Conservation (phyloP, 2,113 vertebrate species). For the Zosterops pallidus region DNA sequence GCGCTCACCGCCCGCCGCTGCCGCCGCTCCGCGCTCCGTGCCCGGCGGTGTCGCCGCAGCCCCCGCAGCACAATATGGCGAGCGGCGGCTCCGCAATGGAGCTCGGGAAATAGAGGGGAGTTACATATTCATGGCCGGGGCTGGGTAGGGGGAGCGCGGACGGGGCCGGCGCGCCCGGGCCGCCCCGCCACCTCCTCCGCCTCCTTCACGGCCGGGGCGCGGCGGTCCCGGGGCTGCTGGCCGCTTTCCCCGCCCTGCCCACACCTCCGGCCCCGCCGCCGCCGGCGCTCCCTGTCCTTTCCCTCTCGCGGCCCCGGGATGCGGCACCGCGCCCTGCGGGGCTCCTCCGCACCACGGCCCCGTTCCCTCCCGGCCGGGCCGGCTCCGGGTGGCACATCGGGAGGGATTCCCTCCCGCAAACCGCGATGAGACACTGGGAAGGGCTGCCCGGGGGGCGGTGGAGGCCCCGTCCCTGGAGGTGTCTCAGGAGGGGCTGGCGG, state of each 20-base stretch:
- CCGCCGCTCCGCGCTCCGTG: not conserved
- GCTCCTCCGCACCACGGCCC: not conserved
- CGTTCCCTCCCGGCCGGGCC: not conserved
- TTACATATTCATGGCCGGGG: conserved; percentile 42
- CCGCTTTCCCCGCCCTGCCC: not conserved
- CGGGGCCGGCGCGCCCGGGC: not conserved
- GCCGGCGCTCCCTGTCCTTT: not conserved
- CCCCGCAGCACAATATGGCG: conserved; percentile 82
- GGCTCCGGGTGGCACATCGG: not conserved
- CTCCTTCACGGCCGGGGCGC: not conserved
- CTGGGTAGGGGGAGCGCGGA: conserved; percentile 4
- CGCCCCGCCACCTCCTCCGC: not conserved
- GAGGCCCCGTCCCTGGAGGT: not conserved
- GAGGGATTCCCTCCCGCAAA: not conserved
- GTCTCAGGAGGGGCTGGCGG: not conserved
- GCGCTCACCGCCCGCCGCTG: not conserved
- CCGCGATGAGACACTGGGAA: not conserved
- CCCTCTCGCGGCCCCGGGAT: not conserved
- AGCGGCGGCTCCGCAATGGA: conserved; percentile 76
- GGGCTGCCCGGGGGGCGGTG: not conserved
- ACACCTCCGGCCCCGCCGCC: not conserved
- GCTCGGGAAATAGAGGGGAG: conserved; percentile 75
- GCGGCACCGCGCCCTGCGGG: not conserved
- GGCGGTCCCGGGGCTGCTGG: not conserved
- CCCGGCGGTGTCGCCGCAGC: conserved; percentile 6